A percentile compares a stretch with the other conserved stretches of the same genome.
These are phyloP conservation scores for Matsumyia berberina DNA, from an alignment of 2,888 invertebrate genomes.

Conservation along the genomic window DNA sequence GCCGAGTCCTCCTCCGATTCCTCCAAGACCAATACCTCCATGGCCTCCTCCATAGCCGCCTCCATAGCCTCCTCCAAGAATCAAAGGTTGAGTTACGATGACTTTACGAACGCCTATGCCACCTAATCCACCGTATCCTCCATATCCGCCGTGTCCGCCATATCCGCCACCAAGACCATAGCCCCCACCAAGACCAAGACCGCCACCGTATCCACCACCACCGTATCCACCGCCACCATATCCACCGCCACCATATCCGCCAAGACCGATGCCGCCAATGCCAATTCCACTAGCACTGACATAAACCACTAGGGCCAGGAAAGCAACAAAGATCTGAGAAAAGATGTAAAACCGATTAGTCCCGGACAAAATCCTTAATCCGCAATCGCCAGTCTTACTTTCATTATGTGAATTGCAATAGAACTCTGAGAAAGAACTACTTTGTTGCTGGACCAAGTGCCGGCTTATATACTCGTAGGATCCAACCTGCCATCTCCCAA, in stretches of 20 bases:
- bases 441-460: neutral
- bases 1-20: neutral
- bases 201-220: neutral
- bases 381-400: constrained; percentile 24
- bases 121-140: neutral
- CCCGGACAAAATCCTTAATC: neutral
- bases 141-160: neutral
- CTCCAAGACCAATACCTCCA: neutral
- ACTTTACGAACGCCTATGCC: neutral
- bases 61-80: neutral
- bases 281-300: constrained; percentile 27
- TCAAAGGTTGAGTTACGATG: too few relatives aligned
- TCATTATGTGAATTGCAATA: constrained; percentile 42
- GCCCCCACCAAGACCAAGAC: neutral
- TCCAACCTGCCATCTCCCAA: neutral
- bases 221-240: neutral
- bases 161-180: neutral
- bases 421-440: constrained; percentile 23
- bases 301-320: constrained; percentile 40
- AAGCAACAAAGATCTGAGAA: constrained; percentile 22
- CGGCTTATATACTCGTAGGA: constrained; percentile 31
- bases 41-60: neutral
- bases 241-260: neutral
- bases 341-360: neutral
- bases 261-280: neutral